A percentile compares a stretch with the other conserved stretches of the same genome.
Conservation (phyloP, 2,113 vertebrate species). For the Takifugu bimaculatus region DNA sequence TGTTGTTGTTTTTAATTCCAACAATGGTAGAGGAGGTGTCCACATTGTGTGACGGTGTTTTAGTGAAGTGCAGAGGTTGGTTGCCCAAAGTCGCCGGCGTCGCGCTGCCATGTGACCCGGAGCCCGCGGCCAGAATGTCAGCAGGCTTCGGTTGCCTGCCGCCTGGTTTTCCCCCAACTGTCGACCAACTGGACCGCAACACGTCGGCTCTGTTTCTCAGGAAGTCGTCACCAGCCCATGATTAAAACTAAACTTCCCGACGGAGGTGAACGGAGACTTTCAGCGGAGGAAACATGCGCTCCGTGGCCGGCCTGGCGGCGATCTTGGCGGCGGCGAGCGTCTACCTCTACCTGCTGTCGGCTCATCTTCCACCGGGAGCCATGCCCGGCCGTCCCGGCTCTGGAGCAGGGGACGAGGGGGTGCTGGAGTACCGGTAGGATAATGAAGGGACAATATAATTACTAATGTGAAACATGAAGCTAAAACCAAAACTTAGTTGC, state of each 20-base stretch:
- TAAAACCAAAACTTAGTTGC: too few species aligned
- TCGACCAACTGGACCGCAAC: constrained; percentile 41
- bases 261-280: not conserved
- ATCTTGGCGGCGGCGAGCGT: constrained; percentile 67
- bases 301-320: constrained; percentile 61
- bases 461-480: too few species aligned
- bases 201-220: constrained; percentile 21
- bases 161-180: constrained; percentile 12
- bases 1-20: not conserved
- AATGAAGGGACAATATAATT: accelerated
- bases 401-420: constrained; percentile 8
- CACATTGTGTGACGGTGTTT: not conserved
- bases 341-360: constrained; percentile 74
- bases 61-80: not conserved
- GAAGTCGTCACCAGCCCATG: not conserved
- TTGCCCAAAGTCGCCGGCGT: constrained; percentile 10
- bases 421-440: constrained; percentile 51
- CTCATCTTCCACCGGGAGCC: constrained; percentile 64
- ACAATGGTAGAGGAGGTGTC: not conserved
- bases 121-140: constrained; percentile 30
- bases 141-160: constrained; percentile 27
- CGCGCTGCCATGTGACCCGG: constrained; percentile 48
- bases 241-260: constrained; percentile 1
- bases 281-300: constrained; percentile 61
- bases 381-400: constrained; percentile 2